phyloP scores from a whole-genome alignment of 2,797 vertebrate species.

The Heliangelus exortis region DNA sequence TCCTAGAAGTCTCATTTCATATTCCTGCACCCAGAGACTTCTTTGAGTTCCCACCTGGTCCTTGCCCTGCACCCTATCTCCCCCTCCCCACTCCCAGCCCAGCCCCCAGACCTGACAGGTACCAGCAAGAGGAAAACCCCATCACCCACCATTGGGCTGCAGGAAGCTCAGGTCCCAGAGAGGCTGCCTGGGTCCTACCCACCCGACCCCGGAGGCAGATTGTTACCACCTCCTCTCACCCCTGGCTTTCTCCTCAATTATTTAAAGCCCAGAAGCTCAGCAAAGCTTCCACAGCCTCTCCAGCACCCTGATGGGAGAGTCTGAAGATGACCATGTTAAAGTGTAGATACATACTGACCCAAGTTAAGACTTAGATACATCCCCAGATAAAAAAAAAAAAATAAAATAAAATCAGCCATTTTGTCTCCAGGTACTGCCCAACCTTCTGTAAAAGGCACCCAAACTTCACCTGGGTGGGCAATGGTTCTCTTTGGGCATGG shows the following conservation, averaged over 20 bases:
- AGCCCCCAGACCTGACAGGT: fast-evolving
- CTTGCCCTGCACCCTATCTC: not conserved
- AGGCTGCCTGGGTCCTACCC: not conserved
- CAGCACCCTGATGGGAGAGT: not conserved
- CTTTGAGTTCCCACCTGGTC: fast-evolving
- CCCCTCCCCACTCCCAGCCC: not conserved
- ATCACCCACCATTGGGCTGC: not conserved
- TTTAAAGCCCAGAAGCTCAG: not conserved
- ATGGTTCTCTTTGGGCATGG: fast-evolving
- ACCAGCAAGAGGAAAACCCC: not conserved
- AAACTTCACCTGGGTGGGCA: not conserved
- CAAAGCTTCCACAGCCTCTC: not conserved
- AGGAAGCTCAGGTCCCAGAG: fast-evolving
- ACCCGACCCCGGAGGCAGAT: not conserved
- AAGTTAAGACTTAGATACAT: not conserved
- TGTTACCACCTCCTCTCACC: not conserved
- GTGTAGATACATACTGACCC: not conserved
- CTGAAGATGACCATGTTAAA: not conserved
- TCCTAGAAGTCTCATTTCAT: not conserved
- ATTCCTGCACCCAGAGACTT: not conserved
- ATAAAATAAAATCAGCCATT: not conserved
- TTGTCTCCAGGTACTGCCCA: not conserved
- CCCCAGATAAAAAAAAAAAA: not conserved
- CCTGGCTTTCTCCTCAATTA: fast-evolving
- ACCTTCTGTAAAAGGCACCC: not conserved